Base-by-base conservation (phyloP, 2,113 vertebrate genomes). In the Corvus moneduloides region DNA sequence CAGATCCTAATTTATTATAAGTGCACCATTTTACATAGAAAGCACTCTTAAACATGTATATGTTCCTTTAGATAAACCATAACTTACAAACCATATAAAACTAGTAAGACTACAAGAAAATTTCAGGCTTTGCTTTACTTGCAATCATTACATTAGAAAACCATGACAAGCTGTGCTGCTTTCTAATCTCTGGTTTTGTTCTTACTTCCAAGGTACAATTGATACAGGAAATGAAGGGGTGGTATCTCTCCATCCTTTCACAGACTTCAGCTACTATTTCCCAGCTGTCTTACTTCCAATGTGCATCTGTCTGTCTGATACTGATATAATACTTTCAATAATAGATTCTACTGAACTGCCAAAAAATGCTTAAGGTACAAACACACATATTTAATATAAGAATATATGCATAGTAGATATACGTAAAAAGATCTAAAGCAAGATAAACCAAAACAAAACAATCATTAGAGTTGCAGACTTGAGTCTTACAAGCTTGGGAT, bases 71-170 rank as follows among this genome's bases (percentile, higher is more conserved):
- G 39, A 92, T 48, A 88, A 84, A 84, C 4, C 16, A 77, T 35
- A 92, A 62, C 16, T 93, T 85, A 81, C 48, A 81, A 83, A 96
- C 52, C 43, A 67, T 61, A 81, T 32, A n/a, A 67, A 94, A 87
- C 39, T 27, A 84, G 16, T 18, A 92, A 92, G 28, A 56, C 82
- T 88, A 44, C 35, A 62, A 83, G 68, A 84, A 97, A 94, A 96
- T 97, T 81, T 97, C 86, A 95, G 69, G 21, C 35, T 95, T 97
- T 95, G 46, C 77, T 94, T 56, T 92, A 89, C 32, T 84, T 92
- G 62, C 27, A 93, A 61, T 20, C 11, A 58, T 77, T 74, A 69
- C 58, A 87, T 92, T 96, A 87, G 51, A 91, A 95, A 94, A 67
- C 7, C 11, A 86, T 62, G 33, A 20, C 55, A 90, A 9, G 22